phyloP scores from a whole-genome alignment of 2,797 vertebrate species.

The Masticophis lateralis region DNA sequence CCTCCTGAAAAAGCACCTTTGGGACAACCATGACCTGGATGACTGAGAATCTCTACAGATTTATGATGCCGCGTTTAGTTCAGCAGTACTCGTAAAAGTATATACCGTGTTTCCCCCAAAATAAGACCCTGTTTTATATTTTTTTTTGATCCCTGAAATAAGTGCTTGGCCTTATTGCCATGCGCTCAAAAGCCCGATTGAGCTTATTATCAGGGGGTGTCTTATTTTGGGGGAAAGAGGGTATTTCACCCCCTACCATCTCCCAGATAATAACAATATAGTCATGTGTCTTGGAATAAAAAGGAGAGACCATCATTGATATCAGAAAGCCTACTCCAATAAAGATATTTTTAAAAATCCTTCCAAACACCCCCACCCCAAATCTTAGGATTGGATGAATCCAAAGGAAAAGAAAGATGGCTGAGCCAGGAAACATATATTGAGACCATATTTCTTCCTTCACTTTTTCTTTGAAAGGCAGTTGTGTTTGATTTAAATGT shows the following conservation, averaged over 20 bases:
- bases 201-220: too few species aligned
- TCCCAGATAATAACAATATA: background rate
- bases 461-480: slow-evolving; percentile 47
- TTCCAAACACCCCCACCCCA: background rate
- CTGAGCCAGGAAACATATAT: background rate
- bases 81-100: background rate
- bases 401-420: slow-evolving; percentile 2
- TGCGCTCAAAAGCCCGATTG: too few species aligned
- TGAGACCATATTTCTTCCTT: background rate
- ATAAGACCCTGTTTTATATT: too few species aligned
- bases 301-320: background rate
- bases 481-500: slow-evolving; percentile 57
- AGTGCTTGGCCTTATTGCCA: too few species aligned
- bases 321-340: background rate
- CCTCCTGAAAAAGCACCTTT: too few species aligned
- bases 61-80: background rate
- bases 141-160: too few species aligned
- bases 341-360: background rate
- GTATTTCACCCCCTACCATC: background rate
- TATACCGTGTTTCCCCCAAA: too few species aligned
- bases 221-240: too few species aligned
- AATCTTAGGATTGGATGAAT: background rate
- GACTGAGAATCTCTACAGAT: too few species aligned
- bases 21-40: too few species aligned
- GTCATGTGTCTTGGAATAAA: background rate